Conservation (phyloP, 2,888 invertebrate genomes). For the Temnothorax unifasciatus region DNA sequence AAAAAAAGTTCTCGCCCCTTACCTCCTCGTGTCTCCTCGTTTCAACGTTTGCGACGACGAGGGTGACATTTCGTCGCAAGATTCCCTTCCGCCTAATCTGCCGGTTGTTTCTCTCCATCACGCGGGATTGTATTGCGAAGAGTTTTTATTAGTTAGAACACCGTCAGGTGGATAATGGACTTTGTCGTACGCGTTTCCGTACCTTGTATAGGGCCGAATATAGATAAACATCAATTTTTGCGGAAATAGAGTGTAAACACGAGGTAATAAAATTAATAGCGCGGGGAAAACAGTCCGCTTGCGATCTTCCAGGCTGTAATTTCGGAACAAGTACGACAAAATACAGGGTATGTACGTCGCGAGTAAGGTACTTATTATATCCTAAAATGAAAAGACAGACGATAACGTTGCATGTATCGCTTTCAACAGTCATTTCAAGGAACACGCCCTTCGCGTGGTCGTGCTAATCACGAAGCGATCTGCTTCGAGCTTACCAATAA, state of each 20-base stretch:
- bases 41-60: conserved; percentile 46
- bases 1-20: conserved; percentile 45
- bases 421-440: neutral
- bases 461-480: neutral
- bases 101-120: conserved; percentile 14
- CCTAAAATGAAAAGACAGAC: neutral
- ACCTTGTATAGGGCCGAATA: conserved; percentile 3
- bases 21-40: conserved; percentile 1
- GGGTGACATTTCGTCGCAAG: conserved; percentile 37
- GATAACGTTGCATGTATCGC: neutral
- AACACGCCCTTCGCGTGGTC: neutral
- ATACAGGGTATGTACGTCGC: neutral
- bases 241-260: conserved; percentile 43
- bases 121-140: neutral
- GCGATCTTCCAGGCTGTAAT: neutral
- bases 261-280: conserved; percentile 52
- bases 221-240: conserved; percentile 58
- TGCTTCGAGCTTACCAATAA: neutral
- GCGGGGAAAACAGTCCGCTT: neutral
- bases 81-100: conserved; percentile 41
- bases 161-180: conserved; percentile 60
- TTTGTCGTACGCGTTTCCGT: conserved; percentile 49
- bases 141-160: conserved; percentile 49
- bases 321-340: neutral
- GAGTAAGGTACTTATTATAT: conserved; percentile 3